Base-by-base conservation (phyloP, 1,140 invertebrate species). In the Drosophila ficusphila region DNA sequence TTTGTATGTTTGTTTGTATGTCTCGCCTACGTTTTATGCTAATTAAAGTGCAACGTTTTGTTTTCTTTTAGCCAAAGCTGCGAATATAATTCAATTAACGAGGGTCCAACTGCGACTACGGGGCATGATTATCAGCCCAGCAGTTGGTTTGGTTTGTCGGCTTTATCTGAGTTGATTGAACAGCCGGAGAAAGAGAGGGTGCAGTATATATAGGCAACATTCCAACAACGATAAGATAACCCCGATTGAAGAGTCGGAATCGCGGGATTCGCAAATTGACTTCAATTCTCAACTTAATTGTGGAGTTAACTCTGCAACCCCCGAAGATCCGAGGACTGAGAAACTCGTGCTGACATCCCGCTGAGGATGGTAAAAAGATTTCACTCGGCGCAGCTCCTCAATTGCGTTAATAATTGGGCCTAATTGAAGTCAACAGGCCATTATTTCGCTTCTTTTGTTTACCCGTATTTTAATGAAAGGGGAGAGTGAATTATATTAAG, bases 1-100 rank as follows among this genome's bases (percentile, higher is more conserved):
- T 46, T 42, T 61, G 27, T 54, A 39, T 51, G 36, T 53, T 39
- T 61, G 41, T 46, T 34, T 60, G 48, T 47, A 27, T 60, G 51
- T 60, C 74, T 78, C 38, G 61, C 61, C 52, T 60, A 39, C 58
- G 54, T 68, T 81, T 79, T 73, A 88, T 88, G 81, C 82, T 86
- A 86, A 86, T 88, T 88, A 69, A 77, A 67, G 60, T 86, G 81
- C 81, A 85, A 85, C 62, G n/a, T n/a, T n/a, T n/a, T n/a, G n/a
- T n/a, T 85, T 85, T 69, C 53, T 86, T 71, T 85, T 47, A 61
- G 68, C 38, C 53, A 71, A 76, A 48, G 67, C 51, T 41, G 36
- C 54, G 42, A 39, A 74, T 76, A 57, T 86, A 85, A 86, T 83
- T 86, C 49, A 83, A 83, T 86, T 83, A 83, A 69, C 67, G 56